These are phyloP conservation scores for Nephila pilipes DNA, from an alignment of 1,140 invertebrate genomes.

Conservation along the genomic window DNA sequence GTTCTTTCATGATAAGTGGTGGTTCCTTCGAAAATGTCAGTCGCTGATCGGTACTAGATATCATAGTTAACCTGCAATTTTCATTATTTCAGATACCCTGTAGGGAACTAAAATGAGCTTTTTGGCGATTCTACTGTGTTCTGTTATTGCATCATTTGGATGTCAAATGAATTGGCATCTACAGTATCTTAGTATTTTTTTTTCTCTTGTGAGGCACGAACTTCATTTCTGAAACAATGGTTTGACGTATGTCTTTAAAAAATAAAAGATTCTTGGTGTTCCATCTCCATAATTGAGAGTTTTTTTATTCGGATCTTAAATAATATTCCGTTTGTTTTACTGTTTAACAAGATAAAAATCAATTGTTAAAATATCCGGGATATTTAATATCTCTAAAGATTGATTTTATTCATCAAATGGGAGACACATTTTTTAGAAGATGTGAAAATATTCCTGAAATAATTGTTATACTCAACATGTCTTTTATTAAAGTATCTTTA, in stretches of 20 bases:
- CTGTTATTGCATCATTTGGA: background rate
- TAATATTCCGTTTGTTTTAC: background rate
- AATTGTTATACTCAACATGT: no score
- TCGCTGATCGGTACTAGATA: background rate
- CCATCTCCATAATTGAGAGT: background rate
- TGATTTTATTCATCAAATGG: background rate
- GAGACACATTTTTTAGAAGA: no score
- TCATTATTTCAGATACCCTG: background rate
- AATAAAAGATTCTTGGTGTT: background rate
- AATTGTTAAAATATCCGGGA: background rate
- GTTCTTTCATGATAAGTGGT: background rate
- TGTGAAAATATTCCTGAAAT: no score
- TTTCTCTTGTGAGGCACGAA: background rate
- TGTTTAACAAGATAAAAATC: background rate
- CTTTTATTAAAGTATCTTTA: no score
- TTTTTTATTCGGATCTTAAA: background rate
- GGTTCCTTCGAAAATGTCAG: slow-evolving; percentile 3
- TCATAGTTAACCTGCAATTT: background rate
- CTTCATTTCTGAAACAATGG: background rate
- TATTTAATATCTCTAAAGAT: background rate
- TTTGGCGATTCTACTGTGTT: background rate
- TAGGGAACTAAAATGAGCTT: background rate
- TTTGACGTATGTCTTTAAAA: background rate
- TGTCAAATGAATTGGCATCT: background rate
- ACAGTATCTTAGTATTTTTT: background rate